These are phyloP conservation scores for Acanthopagrus latus DNA, from an alignment of 2,797 vertebrate genomes.

Conservation along the genomic window DNA sequence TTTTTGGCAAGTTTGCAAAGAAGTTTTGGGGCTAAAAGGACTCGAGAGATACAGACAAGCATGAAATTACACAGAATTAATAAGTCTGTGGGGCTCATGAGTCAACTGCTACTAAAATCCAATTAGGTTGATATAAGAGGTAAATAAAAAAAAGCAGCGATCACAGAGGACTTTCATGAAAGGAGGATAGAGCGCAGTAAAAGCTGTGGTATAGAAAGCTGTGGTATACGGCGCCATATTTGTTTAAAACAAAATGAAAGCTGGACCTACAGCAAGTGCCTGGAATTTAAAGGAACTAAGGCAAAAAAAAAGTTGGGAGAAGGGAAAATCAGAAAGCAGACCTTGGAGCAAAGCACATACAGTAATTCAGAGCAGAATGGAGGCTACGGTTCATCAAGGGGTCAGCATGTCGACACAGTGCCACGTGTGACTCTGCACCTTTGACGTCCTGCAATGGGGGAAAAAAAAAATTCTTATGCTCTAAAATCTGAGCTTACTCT, in stretches of 20 bases:
- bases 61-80: constrained; percentile 35
- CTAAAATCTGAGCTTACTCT: constrained; percentile 48
- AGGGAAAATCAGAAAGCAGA: constrained; percentile 37
- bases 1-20: constrained; percentile 40
- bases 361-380: constrained; percentile 58
- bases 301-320: constrained; percentile 38
- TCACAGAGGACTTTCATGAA: constrained; percentile 10
- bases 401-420: constrained; percentile 60
- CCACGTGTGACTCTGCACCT: constrained; percentile 51
- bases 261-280: constrained; percentile 8
- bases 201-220: background rate
- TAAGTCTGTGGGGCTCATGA: constrained; percentile 8
- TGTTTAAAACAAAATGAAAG: constrained; percentile 24
- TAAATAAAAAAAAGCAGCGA: constrained; percentile 20
- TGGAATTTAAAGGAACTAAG: constrained; percentile 33
- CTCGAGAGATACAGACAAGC: constrained; percentile 21
- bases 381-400: constrained; percentile 60
- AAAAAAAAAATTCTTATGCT: constrained; percentile 28
- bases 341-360: constrained; percentile 39
- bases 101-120: constrained; percentile 26
- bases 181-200: constrained; percentile 7
- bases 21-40: constrained; percentile 6
- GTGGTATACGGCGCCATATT: constrained; percentile 9
- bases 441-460: constrained; percentile 38
- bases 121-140: constrained; percentile 27